phyloP scores from a whole-genome alignment of 1,140 invertebrate genomes.

The Phocides pigmalion region DNA sequence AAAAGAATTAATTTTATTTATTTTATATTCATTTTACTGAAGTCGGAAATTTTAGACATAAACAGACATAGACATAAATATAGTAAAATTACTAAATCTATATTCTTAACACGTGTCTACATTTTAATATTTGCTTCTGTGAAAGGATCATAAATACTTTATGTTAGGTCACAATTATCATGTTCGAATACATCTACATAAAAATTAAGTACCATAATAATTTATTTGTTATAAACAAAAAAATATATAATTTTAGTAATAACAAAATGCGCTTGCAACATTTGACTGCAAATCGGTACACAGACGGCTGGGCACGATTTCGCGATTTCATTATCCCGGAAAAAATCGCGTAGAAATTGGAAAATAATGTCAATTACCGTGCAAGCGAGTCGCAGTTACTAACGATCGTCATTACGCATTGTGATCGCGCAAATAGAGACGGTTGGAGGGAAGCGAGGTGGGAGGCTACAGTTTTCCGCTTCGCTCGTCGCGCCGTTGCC shows the following conservation, averaged over 20 bases:
- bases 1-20: too few relatives aligned
- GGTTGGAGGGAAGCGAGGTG: constrained; percentile 66
- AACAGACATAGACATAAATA: too few relatives aligned
- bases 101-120: too few relatives aligned
- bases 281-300: constrained; percentile 39
- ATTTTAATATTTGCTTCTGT: too few relatives aligned
- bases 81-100: too few relatives aligned
- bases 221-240: too few relatives aligned
- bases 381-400: constrained; percentile 60
- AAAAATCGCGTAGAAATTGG: constrained; percentile 70
- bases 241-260: background rate
- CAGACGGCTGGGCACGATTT: constrained; percentile 61
- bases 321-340: constrained; percentile 69
- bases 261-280: constrained; percentile 1
- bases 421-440: constrained; percentile 77
- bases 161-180: too few relatives aligned
- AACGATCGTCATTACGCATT: constrained; percentile 80
- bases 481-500: constrained; percentile 59
- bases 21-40: too few relatives aligned
- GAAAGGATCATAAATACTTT: too few relatives aligned
- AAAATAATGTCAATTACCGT: constrained; percentile 80
- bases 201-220: too few relatives aligned
- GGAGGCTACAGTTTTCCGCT: constrained; percentile 70
- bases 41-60: too few relatives aligned
- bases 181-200: too few relatives aligned